A percentile compares a stretch with the other conserved stretches of the same genome.
Conservation (phyloP, 1,140 invertebrate species). For the Papilio helenus region DNA sequence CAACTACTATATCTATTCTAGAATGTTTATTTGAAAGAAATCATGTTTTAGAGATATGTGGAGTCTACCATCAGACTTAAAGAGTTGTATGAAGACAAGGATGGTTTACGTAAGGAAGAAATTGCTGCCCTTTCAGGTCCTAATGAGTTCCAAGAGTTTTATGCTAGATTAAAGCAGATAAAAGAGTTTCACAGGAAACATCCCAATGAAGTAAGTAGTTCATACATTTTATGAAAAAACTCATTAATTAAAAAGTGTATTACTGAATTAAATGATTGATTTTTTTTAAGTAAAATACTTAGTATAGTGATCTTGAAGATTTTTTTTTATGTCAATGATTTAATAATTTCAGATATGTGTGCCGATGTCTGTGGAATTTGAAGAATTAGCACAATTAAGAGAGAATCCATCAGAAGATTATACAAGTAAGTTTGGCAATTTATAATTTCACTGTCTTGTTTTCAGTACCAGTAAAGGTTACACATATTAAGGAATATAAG, state of each 20-base stretch:
- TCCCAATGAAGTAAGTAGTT: conserved; percentile 93
- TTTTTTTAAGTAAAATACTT: no score
- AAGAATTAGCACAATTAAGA: conserved; percentile 94
- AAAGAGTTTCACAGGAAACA: conserved; percentile 98
- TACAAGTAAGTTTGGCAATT: conserved; percentile 61
- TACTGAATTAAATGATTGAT: no score
- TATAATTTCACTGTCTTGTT: neutral
- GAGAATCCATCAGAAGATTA: conserved; percentile 94
- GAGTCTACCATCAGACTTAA: conserved; percentile 92
- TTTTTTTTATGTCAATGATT: no score
- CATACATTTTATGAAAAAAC: neutral
- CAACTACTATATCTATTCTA: no score
- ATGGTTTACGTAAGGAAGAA: conserved; percentile 97
- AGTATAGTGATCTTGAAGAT: no score
- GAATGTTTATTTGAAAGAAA: no score
- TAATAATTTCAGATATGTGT: conserved; percentile 88
- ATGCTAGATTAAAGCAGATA: conserved; percentile 95
- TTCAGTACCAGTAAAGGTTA: neutral
- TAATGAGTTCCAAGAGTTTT: conserved; percentile 99
- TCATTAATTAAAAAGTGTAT: no score
- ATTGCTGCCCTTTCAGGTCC: conserved; percentile 97
- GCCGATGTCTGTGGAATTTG: conserved; percentile 98
- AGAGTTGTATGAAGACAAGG: conserved; percentile 98
- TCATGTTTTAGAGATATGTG: conserved; percentile 89
- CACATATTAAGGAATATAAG: neutral